Percentiles rank a stretch among this genome's conserved stretches.
Conservation (phyloP, 2,797 vertebrate species). For the Pseudopleuronectes americanus region DNA sequence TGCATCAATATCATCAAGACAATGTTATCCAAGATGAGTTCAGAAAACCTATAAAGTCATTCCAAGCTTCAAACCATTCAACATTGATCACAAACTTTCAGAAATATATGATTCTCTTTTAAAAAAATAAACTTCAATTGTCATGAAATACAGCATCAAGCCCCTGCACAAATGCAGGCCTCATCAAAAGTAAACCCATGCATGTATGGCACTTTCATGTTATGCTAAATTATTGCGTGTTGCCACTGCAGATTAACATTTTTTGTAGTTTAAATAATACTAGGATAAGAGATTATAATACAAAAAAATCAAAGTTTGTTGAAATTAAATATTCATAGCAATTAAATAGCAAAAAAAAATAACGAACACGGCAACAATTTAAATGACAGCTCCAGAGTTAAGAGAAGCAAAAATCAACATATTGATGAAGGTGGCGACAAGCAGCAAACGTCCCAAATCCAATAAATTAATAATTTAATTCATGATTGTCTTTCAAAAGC, state of each 20-base stretch:
- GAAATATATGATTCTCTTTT: slow-evolving; percentile 63
- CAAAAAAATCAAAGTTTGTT: slow-evolving; percentile 1
- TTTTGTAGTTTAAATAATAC: not conserved
- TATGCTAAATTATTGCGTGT: slow-evolving; percentile 15
- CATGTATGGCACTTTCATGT: slow-evolving; percentile 54
- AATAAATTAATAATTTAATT: slow-evolving; percentile 15
- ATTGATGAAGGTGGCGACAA: slow-evolving; percentile 20
- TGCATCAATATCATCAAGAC: slow-evolving; percentile 40
- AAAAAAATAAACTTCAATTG: slow-evolving; percentile 70
- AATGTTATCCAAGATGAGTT: slow-evolving; percentile 58
- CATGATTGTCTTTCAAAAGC: slow-evolving; percentile 41
- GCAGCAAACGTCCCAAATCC: slow-evolving; percentile 7
- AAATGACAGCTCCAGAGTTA: slow-evolving; percentile 15
- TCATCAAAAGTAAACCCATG: slow-evolving; percentile 48
- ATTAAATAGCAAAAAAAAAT: not conserved
- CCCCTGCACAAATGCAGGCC: slow-evolving; percentile 24
- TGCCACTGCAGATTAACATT: slow-evolving; percentile 20
- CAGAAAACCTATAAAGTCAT: slow-evolving; percentile 34
- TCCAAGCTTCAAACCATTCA: slow-evolving; percentile 34
- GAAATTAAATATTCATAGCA: slow-evolving; percentile 25
- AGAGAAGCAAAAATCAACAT: slow-evolving; percentile 22
- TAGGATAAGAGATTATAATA: slow-evolving; percentile 13
- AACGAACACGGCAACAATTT: slow-evolving; percentile 19
- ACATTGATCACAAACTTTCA: slow-evolving; percentile 22
- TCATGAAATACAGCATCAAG: slow-evolving; percentile 44